Evolutionary conservation across 2,113 vertebrate genomes (phyloP).

Genomic region (Gambusia holbrooki): DNA sequence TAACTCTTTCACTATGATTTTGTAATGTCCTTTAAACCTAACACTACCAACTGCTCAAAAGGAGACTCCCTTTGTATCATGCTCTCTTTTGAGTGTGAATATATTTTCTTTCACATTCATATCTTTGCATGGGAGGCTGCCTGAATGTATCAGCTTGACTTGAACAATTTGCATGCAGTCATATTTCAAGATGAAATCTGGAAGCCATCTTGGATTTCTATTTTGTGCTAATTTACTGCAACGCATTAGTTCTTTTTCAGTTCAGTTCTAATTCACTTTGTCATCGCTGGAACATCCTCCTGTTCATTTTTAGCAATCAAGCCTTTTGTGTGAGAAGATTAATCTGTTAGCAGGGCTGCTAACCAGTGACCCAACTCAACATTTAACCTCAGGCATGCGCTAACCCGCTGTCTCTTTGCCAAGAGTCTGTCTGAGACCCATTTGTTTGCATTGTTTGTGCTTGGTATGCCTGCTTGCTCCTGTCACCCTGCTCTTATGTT

Average conservation of each 20-base stretch:
- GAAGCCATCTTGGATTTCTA: constrained; percentile 44
- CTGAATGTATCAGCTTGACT: constrained; percentile 28
- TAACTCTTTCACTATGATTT: not conserved
- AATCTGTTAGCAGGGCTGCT: constrained; percentile 41
- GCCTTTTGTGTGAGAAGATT: constrained; percentile 40
- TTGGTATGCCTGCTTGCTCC: constrained; percentile 48
- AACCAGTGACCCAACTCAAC: constrained; percentile 43
- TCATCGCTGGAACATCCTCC: constrained; percentile 9
- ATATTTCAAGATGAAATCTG: constrained; percentile 41
- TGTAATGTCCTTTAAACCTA: constrained; percentile 7
- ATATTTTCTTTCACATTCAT: constrained; percentile 69
- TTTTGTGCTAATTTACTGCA: constrained; percentile 7
- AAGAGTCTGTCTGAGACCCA: constrained; percentile 54
- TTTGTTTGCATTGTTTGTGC: constrained; percentile 68
- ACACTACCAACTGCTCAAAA: constrained; percentile 25
- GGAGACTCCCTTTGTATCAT: constrained; percentile 8
- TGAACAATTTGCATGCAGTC: constrained; percentile 78
- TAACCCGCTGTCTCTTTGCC: constrained; percentile 53
- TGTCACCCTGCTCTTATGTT: constrained; percentile 25
- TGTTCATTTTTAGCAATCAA: constrained; percentile 33
- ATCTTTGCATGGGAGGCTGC: constrained; percentile 66
- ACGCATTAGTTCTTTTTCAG: not conserved
- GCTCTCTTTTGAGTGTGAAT: constrained; percentile 71
- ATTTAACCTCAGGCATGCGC: constrained; percentile 59
- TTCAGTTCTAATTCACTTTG: constrained; percentile 8